Evolutionary conservation across 92 coral and sea anemone species (phyloP).

Genomic region (Diadumene lineata): DNA sequence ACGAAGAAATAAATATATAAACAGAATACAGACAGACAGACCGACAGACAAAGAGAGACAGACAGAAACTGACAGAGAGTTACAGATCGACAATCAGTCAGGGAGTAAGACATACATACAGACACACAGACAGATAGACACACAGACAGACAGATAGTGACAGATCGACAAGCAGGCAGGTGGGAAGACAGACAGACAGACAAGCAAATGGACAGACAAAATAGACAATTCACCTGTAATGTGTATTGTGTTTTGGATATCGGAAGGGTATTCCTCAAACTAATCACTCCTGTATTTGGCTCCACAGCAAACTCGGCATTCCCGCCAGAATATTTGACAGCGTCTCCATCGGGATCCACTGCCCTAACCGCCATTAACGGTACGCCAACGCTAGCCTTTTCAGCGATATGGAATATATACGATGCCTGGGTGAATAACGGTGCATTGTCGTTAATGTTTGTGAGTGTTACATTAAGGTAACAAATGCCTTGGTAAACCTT

Average conservation of each 20-base stretch:
- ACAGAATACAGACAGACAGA: background rate
- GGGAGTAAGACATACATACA: no score
- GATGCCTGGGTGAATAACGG: conserved; percentile 59
- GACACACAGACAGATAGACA: no score
- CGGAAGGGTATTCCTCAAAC: conserved; percentile 29
- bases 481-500: conserved; percentile 51
- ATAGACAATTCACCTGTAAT: conserved; percentile 29
- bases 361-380: conserved; percentile 69
- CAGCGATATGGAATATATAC: conserved; percentile 61
- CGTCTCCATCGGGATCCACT: conserved; percentile 55
- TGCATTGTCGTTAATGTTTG: conserved; percentile 76
- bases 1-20: background rate
- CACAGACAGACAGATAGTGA: no score
- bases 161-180: background rate
- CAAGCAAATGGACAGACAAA: background rate
- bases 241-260: conserved; percentile 54
- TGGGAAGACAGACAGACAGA: no score
- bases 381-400: conserved; percentile 55
- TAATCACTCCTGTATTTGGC: conserved; percentile 59
- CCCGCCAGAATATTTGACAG: conserved; percentile 48
- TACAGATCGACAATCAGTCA: no score
- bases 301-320: conserved; percentile 45
- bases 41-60: background rate
- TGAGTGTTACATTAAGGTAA: conserved; percentile 59
- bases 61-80: no score